Evolutionary conservation across 2,113 vertebrate genomes (phyloP), one percentile per base, ranked within the genome.

Genomic region (Origma solitaria): DNA sequence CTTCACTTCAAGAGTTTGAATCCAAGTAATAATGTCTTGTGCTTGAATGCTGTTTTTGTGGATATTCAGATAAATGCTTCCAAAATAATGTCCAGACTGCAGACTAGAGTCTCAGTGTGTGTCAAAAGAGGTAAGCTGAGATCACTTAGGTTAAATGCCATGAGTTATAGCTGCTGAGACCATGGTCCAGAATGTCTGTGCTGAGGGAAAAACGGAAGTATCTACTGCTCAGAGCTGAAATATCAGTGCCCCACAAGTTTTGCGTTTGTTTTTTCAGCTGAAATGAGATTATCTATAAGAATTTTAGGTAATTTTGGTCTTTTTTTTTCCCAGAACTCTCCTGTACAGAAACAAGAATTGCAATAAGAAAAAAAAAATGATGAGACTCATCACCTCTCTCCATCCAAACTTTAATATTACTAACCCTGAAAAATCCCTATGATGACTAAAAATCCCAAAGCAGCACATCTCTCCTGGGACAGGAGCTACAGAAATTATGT

Each of bases 251-350:
- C 7, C 37, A 38, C 23, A 69, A 61, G 7, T 86, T 71, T 75
- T 60, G 7, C 21, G 42, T 79, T 35, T 56, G 25, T 6, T 19
- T 95, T 93, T 89, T 50, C 38, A 85, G 11, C 15, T 85, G 15
- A 64, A 19, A 2, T 76, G 5, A 58, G 86, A 64, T 65, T 47
- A 40, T 47, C 27, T 54, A 1, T 30, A 23, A 35, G 21, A 81
- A 37, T 1, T 71, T 80, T 62, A 76, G 31, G 20, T 83, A 61
- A 21, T 49, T 82, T 82, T 76, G 8, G 1, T 20, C 19, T 4
- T 14, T 78, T 54, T 54, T 12, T 0, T 1, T 31, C 35, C 33
- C 2, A 2, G 14, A 47, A 18, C 9, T 54, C 6, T 82, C 24
- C 17, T 35, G 64, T 25, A 24, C 10, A 62, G 33, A 84, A 79